Evolutionary conservation across 2,113 vertebrate genomes (phyloP).

Genomic region (Eublepharis macularius): DNA sequence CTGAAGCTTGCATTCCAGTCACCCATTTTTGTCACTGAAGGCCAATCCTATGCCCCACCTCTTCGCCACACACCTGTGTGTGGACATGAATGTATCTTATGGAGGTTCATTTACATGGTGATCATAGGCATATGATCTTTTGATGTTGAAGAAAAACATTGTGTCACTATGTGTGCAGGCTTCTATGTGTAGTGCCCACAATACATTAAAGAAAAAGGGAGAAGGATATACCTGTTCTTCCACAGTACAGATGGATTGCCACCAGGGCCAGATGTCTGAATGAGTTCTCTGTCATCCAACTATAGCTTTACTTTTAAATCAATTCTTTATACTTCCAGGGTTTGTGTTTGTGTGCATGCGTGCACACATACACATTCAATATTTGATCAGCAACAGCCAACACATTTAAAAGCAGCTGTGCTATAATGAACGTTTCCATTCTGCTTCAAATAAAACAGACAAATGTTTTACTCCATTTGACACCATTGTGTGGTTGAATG

Average conservation of each 20-base stretch:
- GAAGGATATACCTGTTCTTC: not conserved
- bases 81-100: no score
- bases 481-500: fast-evolving
- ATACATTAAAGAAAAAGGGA: not conserved
- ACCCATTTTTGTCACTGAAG: no score
- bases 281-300: no score
- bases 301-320: not conserved
- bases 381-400: not conserved
- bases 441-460: not conserved
- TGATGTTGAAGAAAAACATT: no score
- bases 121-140: no score
- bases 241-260: not conserved
- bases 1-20: no score
- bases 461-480: not conserved
- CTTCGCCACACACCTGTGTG: no score
- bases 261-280: not conserved
- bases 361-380: no score
- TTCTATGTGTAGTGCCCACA: no score
- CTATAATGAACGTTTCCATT: not conserved
- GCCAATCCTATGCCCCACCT: no score
- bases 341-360: not conserved
- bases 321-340: not conserved
- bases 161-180: no score
- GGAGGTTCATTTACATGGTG: no score
- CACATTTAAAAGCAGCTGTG: not conserved